phyloP scores from a whole-genome alignment of 2,113 vertebrate genomes.

The Psettodes erumei region DNA sequence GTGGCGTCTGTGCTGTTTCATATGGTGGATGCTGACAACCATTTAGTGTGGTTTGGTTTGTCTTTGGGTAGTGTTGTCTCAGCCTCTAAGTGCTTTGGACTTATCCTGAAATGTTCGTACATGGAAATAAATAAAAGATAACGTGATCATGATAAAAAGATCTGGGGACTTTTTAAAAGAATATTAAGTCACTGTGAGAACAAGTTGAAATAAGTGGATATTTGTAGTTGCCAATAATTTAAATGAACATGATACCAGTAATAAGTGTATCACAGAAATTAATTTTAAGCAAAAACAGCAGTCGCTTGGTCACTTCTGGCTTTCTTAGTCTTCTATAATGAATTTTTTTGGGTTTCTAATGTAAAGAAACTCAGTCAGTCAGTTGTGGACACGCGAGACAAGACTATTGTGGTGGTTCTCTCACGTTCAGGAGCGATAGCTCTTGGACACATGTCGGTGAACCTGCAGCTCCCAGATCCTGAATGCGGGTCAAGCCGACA shows the following conservation, averaged over 20 bases:
- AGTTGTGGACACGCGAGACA: background rate
- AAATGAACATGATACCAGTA: too few relatives aligned
- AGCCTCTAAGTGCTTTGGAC: background rate
- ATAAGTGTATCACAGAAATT: background rate
- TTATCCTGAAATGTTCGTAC: background rate
- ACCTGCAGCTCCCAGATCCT: background rate
- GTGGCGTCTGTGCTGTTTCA: background rate
- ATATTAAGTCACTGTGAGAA: background rate
- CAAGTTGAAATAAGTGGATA: background rate
- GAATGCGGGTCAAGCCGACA: slow-evolving; percentile 37
- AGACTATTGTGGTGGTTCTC: background rate
- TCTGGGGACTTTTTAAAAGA: background rate
- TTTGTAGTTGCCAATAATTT: too few relatives aligned
- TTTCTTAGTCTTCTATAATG: background rate
- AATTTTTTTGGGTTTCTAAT: background rate
- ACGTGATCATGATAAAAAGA: background rate
- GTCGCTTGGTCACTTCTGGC: too few relatives aligned
- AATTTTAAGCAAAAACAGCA: too few relatives aligned
- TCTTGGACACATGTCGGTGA: slow-evolving; percentile 14
- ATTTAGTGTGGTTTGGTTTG: background rate
- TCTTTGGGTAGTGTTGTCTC: background rate
- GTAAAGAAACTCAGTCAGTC: background rate
- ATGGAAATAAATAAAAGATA: background rate
- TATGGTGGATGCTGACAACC: background rate
- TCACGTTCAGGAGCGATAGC: background rate